A percentile compares a stretch with the other conserved stretches of the same genome.
These are phyloP conservation scores for Pachliopta kotzebuea DNA, from an alignment of 2,888 invertebrate species.

Conservation along the genomic window DNA sequence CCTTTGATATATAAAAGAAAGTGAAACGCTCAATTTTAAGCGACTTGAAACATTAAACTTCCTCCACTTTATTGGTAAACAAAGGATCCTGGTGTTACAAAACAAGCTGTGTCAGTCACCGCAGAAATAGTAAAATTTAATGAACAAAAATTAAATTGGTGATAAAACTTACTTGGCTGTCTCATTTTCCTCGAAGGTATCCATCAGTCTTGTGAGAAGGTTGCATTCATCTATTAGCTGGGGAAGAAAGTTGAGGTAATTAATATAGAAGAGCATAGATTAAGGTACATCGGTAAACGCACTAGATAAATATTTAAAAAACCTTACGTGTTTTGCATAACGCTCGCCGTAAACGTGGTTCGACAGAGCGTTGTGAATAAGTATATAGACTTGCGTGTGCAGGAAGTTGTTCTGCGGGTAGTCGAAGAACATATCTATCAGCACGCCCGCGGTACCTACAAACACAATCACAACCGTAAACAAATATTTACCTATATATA, in stretches of 20 bases:
- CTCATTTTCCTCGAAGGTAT: constrained; percentile 90
- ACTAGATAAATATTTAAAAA: background rate
- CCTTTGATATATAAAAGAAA: too few relatives aligned
- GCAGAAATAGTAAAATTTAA: too few relatives aligned
- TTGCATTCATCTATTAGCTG: constrained; percentile 90
- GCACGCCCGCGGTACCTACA: constrained; percentile 80
- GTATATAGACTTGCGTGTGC: constrained; percentile 93
- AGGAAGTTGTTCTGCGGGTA: constrained; percentile 97
- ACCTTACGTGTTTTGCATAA: constrained; percentile 46
- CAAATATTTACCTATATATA: too few relatives aligned
- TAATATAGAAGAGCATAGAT: background rate
- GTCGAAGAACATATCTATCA: constrained; percentile 93
- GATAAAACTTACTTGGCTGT: constrained; percentile 85
- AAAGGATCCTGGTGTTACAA: too few relatives aligned
- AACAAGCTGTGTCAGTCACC: too few relatives aligned
- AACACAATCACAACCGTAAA: background rate
- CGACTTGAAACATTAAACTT: too few relatives aligned
- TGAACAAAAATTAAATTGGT: too few relatives aligned
- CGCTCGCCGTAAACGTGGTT: constrained; percentile 42
- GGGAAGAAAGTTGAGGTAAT: background rate
- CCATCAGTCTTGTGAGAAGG: constrained; percentile 88
- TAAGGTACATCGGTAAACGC: too few relatives aligned
- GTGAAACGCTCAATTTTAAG: too few relatives aligned
- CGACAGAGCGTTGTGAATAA: constrained; percentile 85
- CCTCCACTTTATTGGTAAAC: too few relatives aligned